phyloP scores from a whole-genome alignment of 1,140 invertebrate species.

The Papilio xuthus region DNA sequence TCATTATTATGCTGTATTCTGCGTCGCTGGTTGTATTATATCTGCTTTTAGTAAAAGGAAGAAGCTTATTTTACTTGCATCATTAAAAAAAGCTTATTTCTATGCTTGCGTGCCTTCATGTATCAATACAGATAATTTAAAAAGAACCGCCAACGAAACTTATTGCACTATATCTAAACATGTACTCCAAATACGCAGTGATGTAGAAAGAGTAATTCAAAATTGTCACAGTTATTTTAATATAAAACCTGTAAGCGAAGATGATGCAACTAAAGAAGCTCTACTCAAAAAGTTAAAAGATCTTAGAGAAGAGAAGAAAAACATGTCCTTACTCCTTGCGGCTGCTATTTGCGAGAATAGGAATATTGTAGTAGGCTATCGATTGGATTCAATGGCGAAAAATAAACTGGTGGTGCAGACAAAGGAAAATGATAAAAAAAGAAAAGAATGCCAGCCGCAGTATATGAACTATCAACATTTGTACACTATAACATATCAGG shows the following conservation, averaged over 20 bases:
- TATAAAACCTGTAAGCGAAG: neutral
- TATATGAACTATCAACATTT: slow-evolving; percentile 68
- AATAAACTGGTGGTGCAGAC: slow-evolving; percentile 56
- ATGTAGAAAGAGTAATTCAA: slow-evolving; percentile 12
- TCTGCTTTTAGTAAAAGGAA: slow-evolving; percentile 55
- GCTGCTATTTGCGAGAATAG: slow-evolving; percentile 66
- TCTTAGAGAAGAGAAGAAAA: slow-evolving; percentile 60
- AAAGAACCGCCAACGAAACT: slow-evolving; percentile 38
- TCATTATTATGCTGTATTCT: slow-evolving; percentile 60
- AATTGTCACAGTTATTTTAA: slow-evolving; percentile 2
- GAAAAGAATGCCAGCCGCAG: slow-evolving; percentile 61
- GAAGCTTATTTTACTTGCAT: slow-evolving; percentile 47
- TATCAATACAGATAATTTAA: slow-evolving; percentile 36
- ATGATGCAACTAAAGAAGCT: slow-evolving; percentile 47
- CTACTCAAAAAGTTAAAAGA: slow-evolving; percentile 66
- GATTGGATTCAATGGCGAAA: slow-evolving; percentile 61
- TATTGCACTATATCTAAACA: slow-evolving; percentile 42
- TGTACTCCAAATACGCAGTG: slow-evolving; percentile 36
- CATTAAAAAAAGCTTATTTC: slow-evolving; percentile 41
- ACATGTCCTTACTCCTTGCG: slow-evolving; percentile 57
- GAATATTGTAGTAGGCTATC: slow-evolving; percentile 61
- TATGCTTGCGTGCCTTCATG: slow-evolving; percentile 32
- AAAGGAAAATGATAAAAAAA: slow-evolving; percentile 59
- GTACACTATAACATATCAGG: slow-evolving; percentile 63
- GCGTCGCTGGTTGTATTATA: slow-evolving; percentile 56